These are phyloP conservation scores for Aphelinus certus DNA, from an alignment of 1,140 invertebrate genomes.

Conservation along the genomic window DNA sequence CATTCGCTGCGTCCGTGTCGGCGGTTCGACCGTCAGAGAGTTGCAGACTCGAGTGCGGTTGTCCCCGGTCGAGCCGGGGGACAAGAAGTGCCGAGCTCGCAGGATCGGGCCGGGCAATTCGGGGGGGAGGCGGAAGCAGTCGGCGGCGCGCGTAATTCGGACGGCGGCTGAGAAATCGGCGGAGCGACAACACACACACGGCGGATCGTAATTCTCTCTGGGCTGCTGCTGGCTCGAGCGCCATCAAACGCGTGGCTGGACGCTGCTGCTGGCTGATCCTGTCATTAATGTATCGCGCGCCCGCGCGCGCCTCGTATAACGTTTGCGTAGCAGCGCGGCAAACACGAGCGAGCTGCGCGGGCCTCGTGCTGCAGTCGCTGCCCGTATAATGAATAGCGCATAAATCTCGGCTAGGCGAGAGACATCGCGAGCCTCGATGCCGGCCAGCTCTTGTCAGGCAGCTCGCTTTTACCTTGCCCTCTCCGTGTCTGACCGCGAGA, in stretches of 20 bases:
- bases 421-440: no score
- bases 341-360: not conserved
- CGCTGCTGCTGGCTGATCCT: constrained; percentile 42
- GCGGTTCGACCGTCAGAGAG: no score
- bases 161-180: constrained; percentile 45
- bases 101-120: no score
- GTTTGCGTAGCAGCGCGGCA: constrained; percentile 13
- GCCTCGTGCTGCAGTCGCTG: constrained; percentile 40
- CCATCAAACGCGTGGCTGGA: constrained; percentile 52
- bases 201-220: constrained; percentile 36
- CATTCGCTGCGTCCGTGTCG: no score
- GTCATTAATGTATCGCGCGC: constrained; percentile 58
- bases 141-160: constrained; percentile 10
- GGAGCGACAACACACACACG: constrained; percentile 42
- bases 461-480: no score
- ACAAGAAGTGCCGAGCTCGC: no score
- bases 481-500: no score
- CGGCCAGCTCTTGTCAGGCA: no score
- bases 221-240: constrained; percentile 48
- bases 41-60: no score
- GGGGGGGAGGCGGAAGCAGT: not conserved
- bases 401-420: constrained; percentile 49
- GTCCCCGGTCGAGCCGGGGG: no score
- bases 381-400: constrained; percentile 57
- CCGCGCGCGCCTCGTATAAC: not conserved